phyloP scores from a whole-genome alignment of 2,888 invertebrate genomes.

The Melanostoma scalare region DNA sequence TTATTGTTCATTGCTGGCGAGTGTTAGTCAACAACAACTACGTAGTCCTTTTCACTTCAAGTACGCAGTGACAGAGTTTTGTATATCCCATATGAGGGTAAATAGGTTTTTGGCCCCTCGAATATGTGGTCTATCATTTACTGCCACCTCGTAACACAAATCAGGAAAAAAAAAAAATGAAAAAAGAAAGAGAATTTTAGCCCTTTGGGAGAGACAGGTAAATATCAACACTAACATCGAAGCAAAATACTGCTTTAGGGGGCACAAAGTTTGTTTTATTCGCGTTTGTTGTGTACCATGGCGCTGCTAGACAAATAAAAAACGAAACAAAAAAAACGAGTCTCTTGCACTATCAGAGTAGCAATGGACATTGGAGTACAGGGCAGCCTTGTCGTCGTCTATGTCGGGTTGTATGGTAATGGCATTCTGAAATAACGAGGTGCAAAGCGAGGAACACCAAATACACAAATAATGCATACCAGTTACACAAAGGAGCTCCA shows the following conservation, averaged over 20 bases:
- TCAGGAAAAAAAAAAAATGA: constrained; percentile 2
- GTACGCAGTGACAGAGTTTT: constrained; percentile 20
- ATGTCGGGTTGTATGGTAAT: constrained; percentile 30
- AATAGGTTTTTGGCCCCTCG: constrained; percentile 41
- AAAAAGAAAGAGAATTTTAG: background rate
- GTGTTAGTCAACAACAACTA: constrained; percentile 64
- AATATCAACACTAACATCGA: constrained; percentile 63
- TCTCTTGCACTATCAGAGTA: constrained; percentile 1
- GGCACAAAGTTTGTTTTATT: constrained; percentile 40
- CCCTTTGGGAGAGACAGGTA: constrained; percentile 46
- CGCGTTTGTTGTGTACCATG: constrained; percentile 19
- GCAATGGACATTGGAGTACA: constrained; percentile 5
- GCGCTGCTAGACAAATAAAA: constrained; percentile 30
- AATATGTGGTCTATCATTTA: constrained; percentile 69
- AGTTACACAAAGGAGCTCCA: constrained; percentile 8
- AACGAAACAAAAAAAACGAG: constrained; percentile 17
- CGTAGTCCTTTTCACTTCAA: constrained; percentile 21
- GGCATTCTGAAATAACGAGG: constrained; percentile 53
- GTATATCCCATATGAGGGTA: constrained; percentile 14
- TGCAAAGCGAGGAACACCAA: constrained; percentile 52
- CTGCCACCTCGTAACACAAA: constrained; percentile 49
- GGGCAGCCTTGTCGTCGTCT: constrained; percentile 1
- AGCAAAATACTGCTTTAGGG: constrained; percentile 50
- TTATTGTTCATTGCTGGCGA: constrained; percentile 65
- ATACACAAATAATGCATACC: background rate